Conservation (phyloP, 2,113 vertebrate genomes). For the Cochlearius cochlearius region DNA sequence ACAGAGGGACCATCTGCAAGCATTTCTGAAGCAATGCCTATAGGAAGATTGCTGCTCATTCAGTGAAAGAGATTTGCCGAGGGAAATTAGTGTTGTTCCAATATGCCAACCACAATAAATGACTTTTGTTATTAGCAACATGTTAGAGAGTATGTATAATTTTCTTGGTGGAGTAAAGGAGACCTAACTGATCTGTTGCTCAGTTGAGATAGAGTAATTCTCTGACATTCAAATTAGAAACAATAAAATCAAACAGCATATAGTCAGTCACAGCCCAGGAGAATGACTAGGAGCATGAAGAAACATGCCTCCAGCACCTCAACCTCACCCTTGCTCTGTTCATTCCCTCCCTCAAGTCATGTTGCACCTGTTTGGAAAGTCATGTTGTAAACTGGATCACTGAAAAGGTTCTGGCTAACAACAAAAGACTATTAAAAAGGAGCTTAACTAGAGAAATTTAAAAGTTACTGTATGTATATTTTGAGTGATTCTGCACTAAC, state of each 20-base stretch:
- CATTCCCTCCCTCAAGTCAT: background rate
- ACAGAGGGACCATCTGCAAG: background rate
- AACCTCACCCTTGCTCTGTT: background rate
- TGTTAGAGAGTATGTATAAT: background rate
- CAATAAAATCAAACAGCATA: background rate
- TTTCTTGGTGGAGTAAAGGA: background rate
- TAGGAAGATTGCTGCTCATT: background rate
- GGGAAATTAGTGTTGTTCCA: background rate
- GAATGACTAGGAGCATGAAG: background rate
- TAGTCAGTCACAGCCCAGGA: background rate
- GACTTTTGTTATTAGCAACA: background rate
- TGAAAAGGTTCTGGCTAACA: background rate
- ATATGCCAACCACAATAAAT: background rate
- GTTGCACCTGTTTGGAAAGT: background rate
- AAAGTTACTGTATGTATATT: background rate
- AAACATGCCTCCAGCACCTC: background rate
- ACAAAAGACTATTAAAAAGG: background rate
- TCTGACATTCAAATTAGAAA: background rate
- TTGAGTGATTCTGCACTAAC: background rate
- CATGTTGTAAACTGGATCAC: background rate
- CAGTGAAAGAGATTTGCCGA: background rate
- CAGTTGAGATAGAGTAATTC: background rate
- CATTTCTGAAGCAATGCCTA: background rate
- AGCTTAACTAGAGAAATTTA: background rate
- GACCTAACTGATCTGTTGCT: background rate